A percentile compares a stretch with the other conserved stretches of the same genome.
phyloP scores from a whole-genome alignment of 2,797 vertebrate species.

The Mycteria americana region DNA sequence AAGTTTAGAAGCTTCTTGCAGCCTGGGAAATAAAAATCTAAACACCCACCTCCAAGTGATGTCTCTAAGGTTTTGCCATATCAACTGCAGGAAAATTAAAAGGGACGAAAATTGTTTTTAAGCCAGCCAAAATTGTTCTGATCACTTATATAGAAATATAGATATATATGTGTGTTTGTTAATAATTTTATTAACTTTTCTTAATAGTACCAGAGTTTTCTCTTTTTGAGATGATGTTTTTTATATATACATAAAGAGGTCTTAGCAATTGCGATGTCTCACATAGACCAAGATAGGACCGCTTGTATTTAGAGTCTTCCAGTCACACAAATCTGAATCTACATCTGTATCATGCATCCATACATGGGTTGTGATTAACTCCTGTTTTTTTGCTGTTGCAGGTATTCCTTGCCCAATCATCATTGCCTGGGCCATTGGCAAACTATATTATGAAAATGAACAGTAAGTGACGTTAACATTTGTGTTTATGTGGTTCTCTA shows the following conservation, averaged over 20 bases:
- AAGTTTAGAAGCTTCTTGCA: not conserved
- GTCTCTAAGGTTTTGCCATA: not conserved
- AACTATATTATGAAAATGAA: constrained; percentile 93
- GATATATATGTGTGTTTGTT: not conserved
- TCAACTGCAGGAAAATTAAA: not conserved
- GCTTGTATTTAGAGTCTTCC: not conserved
- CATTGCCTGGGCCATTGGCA: constrained; percentile 91
- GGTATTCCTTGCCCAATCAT: constrained; percentile 96
- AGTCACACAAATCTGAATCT: not conserved
- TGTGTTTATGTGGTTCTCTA: not conserved
- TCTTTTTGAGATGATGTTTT: not conserved
- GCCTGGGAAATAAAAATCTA: not conserved
- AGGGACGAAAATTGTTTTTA: not conserved
- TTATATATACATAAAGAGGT: not conserved
- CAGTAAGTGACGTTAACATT: constrained; percentile 82
- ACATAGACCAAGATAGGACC: not conserved
- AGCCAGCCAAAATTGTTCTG: not conserved
- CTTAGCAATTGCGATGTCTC: not conserved
- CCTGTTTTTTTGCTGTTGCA: constrained; percentile 59
- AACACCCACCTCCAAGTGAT: not conserved
- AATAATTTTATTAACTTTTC: not conserved
- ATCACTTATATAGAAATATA: not conserved
- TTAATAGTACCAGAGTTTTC: not conserved
- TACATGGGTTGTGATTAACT: not conserved
- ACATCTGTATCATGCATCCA: not conserved